Conservation (phyloP, 2,113 vertebrate genomes). For the Anser brachyrhynchus region DNA sequence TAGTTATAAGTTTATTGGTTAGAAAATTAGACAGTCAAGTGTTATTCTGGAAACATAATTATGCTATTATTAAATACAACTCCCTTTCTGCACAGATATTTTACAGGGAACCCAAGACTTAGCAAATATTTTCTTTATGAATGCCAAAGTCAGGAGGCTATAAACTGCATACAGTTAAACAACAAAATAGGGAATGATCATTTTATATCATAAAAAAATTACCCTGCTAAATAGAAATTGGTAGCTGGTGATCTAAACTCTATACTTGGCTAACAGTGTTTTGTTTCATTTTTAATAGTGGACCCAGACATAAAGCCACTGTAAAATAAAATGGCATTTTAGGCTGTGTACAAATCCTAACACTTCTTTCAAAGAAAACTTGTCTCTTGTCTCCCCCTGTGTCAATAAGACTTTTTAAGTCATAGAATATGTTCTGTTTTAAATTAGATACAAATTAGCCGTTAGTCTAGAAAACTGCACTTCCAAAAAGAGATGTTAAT, state of each 20-base stretch:
- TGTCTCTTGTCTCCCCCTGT: background rate
- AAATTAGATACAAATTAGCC: background rate
- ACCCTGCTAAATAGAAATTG: background rate
- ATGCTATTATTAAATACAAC: conserved; percentile 44
- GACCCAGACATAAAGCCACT: background rate
- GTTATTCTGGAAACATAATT: conserved; percentile 25
- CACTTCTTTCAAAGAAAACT: background rate
- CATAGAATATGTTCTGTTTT: background rate
- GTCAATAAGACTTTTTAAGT: background rate
- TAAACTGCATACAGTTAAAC: background rate
- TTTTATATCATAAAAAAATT: background rate
- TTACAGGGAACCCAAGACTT: conserved; percentile 26
- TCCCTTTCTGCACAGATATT: background rate
- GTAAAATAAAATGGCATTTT: background rate
- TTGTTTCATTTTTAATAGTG: background rate
- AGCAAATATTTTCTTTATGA: conserved; percentile 53
- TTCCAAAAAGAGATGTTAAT: background rate
- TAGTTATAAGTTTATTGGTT: background rate
- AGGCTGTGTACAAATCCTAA: background rate
- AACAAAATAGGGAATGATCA: background rate
- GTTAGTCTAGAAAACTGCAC: background rate
- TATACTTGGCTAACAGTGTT: background rate
- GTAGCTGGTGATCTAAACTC: background rate
- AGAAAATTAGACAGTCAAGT: conserved; percentile 42
- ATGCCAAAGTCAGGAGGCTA: conserved; percentile 11